These are phyloP conservation scores for Gastracanthus pulcherrimus DNA, from an alignment of 2,888 invertebrate genomes.

Conservation along the genomic window DNA sequence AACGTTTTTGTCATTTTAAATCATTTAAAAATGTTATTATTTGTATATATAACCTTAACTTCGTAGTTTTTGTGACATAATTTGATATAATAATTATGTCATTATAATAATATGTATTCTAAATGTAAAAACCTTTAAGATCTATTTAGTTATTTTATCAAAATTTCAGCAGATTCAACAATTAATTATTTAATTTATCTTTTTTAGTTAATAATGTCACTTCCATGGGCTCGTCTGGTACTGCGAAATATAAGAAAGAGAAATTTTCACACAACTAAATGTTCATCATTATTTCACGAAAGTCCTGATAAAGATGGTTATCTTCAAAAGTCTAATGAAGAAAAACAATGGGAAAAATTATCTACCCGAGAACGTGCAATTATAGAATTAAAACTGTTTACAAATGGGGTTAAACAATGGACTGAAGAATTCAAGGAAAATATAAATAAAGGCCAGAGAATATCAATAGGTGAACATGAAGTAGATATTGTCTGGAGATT, in stretches of 20 bases:
- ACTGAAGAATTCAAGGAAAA: conserved; percentile 81
- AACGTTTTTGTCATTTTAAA: not conserved
- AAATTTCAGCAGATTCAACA: too few relatives aligned
- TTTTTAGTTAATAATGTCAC: conserved; percentile 30
- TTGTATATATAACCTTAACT: not conserved
- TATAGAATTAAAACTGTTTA: conserved; percentile 83
- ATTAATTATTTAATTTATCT: not conserved
- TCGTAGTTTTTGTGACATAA: too few relatives aligned
- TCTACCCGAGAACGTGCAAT: conserved; percentile 79
- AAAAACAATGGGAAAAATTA: conserved; percentile 70
- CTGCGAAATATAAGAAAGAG: conserved; percentile 16
- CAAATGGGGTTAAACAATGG: conserved; percentile 83
- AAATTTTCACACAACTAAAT: conserved; percentile 40
- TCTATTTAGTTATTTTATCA: not conserved
- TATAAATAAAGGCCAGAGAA: conserved; percentile 82
- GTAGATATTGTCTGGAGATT: conserved; percentile 88
- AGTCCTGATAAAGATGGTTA: conserved; percentile 81
- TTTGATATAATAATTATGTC: too few relatives aligned
- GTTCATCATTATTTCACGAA: conserved; percentile 46
- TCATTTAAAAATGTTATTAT: not conserved
- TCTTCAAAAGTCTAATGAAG: conserved; percentile 61
- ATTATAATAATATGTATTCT: too few relatives aligned
- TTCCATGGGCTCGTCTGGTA: not conserved
- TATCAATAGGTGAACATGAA: conserved; percentile 82
- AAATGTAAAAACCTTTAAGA: too few relatives aligned